Conservation (phyloP, 2,888 invertebrate genomes). For the Phyllotreta striolata region DNA sequence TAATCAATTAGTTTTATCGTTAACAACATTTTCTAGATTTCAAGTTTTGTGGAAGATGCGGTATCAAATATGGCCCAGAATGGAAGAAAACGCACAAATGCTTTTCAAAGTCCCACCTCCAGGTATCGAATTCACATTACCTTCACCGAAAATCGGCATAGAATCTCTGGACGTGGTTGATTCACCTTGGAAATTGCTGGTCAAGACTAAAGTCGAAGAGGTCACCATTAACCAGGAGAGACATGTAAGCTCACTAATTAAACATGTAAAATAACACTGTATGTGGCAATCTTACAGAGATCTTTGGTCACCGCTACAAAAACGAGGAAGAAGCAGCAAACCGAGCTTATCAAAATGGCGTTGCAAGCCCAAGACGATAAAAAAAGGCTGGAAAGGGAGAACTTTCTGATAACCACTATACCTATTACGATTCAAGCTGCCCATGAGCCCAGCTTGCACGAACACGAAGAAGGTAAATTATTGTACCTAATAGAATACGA, state of each 20-base stretch:
- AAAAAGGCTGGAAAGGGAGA: slow-evolving; percentile 92
- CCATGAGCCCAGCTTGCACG: slow-evolving; percentile 91
- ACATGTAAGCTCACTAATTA: slow-evolving; percentile 71
- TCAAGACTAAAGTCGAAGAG: slow-evolving; percentile 98
- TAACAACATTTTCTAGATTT: slow-evolving; percentile 66
- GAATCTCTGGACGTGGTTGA: slow-evolving; percentile 94
- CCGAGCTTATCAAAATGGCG: slow-evolving; percentile 95
- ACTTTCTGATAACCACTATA: slow-evolving; percentile 94
- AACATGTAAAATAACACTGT: slow-evolving; percentile 13
- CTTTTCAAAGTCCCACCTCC: slow-evolving; percentile 99
- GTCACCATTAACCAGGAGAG: slow-evolving; percentile 98
- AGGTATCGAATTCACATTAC: slow-evolving; percentile 97
- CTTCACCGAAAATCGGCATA: slow-evolving; percentile 98
- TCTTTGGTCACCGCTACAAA: slow-evolving; percentile 98
- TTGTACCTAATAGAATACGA: not conserved
- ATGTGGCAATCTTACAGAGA: slow-evolving; percentile 66
- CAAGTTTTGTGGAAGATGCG: slow-evolving; percentile 96
- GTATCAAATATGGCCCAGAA: slow-evolving; percentile 98
- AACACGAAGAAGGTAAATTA: slow-evolving; percentile 79
- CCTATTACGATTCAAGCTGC: slow-evolving; percentile 95
- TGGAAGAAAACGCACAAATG: slow-evolving; percentile 97
- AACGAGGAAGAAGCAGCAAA: slow-evolving; percentile 98
- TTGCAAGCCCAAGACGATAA: slow-evolving; percentile 96
- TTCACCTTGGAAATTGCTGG: slow-evolving; percentile 98
- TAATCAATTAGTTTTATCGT: not conserved